Evolutionary conservation across 1,140 invertebrate species (phyloP), one percentile per base, ranked within the genome.

Genomic region (Zaprionus gabonicus): DNA sequence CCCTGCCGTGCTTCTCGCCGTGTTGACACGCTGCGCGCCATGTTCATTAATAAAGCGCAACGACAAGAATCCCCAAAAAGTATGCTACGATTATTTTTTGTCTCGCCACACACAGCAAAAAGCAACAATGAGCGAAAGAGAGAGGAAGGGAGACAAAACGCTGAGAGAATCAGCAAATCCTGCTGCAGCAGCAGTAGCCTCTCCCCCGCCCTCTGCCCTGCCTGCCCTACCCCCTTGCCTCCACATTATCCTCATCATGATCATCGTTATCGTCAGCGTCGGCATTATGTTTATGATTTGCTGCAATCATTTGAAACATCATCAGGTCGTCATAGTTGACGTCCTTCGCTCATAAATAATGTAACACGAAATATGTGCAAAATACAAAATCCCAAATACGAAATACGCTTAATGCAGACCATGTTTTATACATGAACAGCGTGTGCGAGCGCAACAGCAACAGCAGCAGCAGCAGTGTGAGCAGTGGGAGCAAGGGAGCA

Each of bases 21-120:
- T 78, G 77, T 86, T 75, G 72, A 75, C 72, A 75, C 72, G 59
- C 53, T 75, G 72, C 72, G 72, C 67, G 67, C 58, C 72, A 75
- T 75, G 72, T 86, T 87, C 83, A 86, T 86, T 86, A 86, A 86
- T 86, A 88, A 86, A 88, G 82, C 78, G 81, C 55, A 71, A 57
- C 56, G 25, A 63, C 78, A 69, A 73, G 20, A 51, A 65, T 72
- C 66, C 65, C 49, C 58, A 77, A 78, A 73, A 70, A 71, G 69
- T 65, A 71, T 78, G 76, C 76, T 74, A 64, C 27, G 38, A 13
- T 65, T 41, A 70, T 63, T 69, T 49, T 15, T 17, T 41, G 36
- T 25, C 68, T 62, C 53, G 51, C 53, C 38, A 41, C 44, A 60
- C 56, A 31, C 59, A 56, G 17, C 27, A 58, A 76, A 36, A 28